A percentile compares a stretch with the other conserved stretches of the same genome.
phyloP scores from a whole-genome alignment of 2,888 invertebrate species.

The Caenorhabditis becei region DNA sequence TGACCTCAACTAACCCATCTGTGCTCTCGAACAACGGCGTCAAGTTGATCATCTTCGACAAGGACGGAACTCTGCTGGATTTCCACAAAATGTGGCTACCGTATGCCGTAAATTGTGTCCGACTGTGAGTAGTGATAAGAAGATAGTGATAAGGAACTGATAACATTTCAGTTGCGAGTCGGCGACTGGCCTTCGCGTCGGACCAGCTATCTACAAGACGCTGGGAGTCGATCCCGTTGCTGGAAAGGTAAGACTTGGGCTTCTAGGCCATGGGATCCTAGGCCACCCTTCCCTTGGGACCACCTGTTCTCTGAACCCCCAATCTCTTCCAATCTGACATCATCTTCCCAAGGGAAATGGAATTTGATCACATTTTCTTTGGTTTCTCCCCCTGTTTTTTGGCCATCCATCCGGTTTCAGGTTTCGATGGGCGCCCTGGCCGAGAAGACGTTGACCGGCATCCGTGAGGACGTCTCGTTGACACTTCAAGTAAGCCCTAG shows the following conservation, averaged over 20 bases:
- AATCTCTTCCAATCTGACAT: not conserved
- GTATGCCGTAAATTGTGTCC: constrained; percentile 82
- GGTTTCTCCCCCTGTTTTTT: not conserved
- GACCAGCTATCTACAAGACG: constrained; percentile 81
- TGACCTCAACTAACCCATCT: constrained; percentile 6
- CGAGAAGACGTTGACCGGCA: constrained; percentile 73
- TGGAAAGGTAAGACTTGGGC: constrained; percentile 67
- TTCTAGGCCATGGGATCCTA: no score
- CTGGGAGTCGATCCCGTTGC: constrained; percentile 82
- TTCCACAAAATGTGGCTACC: constrained; percentile 84
- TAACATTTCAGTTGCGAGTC: constrained; percentile 81
- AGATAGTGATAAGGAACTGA: no score
- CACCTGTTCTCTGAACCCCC: constrained; percentile 8
- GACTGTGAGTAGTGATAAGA: constrained; percentile 67
- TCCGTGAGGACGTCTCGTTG: constrained; percentile 70
- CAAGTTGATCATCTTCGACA: constrained; percentile 83
- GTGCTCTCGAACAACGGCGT: constrained; percentile 66
- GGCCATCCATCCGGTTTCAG: constrained; percentile 51
- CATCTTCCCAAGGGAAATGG: not conserved
- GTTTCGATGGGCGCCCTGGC: constrained; percentile 75
- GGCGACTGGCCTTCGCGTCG: constrained; percentile 81
- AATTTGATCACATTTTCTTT: constrained; percentile 21
- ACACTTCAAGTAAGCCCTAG: constrained; percentile 53
- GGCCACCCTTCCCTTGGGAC: not conserved
- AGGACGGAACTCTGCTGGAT: constrained; percentile 84